A percentile compares a stretch with the other conserved stretches of the same genome.
Evolutionary conservation across 2,113 vertebrate genomes (phyloP).

Genomic region (Cyrtonyx montezumae): DNA sequence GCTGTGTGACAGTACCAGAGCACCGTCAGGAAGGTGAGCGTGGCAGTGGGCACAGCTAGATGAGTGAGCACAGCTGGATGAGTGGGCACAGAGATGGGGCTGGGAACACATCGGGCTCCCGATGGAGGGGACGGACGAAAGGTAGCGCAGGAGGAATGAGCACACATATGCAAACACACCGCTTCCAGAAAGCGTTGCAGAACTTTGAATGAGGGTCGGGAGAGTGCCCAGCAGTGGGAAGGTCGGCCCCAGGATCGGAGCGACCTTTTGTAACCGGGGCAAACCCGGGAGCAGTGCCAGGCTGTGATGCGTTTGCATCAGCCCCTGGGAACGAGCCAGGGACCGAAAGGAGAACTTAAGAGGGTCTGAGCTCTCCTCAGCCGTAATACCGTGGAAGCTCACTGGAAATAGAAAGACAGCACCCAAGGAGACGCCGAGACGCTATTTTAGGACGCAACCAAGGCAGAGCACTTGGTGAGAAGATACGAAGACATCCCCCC

Average conservation of each 20-base stretch:
- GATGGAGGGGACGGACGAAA: neutral
- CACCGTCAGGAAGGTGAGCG: neutral
- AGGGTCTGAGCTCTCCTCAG: constrained; percentile 30
- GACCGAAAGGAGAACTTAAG: constrained; percentile 30
- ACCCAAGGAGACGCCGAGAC: neutral
- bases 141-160: neutral
- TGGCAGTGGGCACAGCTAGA: neutral
- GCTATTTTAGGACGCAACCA: neutral
- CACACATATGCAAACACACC: neutral
- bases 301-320: neutral
- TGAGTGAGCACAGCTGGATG: neutral
- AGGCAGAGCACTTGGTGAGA: neutral
- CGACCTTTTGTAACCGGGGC: constrained; percentile 43
- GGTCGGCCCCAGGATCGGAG: neutral
- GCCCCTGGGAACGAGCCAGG: constrained; percentile 21
- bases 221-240: neutral
- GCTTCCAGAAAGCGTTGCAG: constrained; percentile 39
- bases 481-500: neutral
- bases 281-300: neutral
- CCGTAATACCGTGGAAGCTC: constrained; percentile 30
- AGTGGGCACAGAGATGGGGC: neutral
- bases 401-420: constrained; percentile 42
- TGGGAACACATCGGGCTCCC: neutral
- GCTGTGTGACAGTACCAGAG: constrained; percentile 40
- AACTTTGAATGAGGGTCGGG: constrained; percentile 26